Evolutionary conservation across 92 coral and sea anemone genomes (phyloP), one percentile per base, ranked within the genome.

Genomic region (Porites rus): DNA sequence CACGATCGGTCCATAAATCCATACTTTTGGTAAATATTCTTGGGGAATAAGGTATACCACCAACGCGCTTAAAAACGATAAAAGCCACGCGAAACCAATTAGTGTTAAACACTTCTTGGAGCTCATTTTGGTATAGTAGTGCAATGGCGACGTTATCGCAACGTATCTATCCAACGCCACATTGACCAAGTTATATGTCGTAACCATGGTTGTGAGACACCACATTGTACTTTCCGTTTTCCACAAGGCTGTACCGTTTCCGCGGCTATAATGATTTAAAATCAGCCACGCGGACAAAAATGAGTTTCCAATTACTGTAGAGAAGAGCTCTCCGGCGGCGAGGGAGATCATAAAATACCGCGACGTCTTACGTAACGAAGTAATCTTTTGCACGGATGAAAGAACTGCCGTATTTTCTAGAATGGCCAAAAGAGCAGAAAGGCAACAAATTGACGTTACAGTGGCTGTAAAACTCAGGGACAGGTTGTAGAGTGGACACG

Each of bases 91-190:
- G 51, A 67, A 51, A 2, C 4, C n/a, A 19, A 51, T 80, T 19
- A 80, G 7, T 1, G 52, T 3, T 0, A 80, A 1, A 24, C 84
- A 67, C 7, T 74, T 7, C 1, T 12, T 80, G n/a, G 24, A 66
- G 10, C 28, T 66, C 84, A 67, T 80, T 80, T 62, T 65, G 7
- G 46, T 21, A 21, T 79, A 68, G 24, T 79, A 79, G 12, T 66
- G 74, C 20, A 79, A 60, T n/a, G 84, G 84, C 53, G 84, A 65
- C 13, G 63, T 65, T 46, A 65, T 79, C 22, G 84, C 84, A 46
- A 79, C n/a, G 84, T 43, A 79, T 79, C 84, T 65, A 66, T 79
- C 84, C 11, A 79, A 4, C 3, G 84, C 84, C 43, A 79, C 74
- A 53, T 79, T 79, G 7, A 7, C 52, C 22, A 79, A 67, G 18